A percentile compares a stretch with the other conserved stretches of the same genome.
Evolutionary conservation across 1,140 invertebrate species (phyloP).

Genomic region (Anastatus disparis): DNA sequence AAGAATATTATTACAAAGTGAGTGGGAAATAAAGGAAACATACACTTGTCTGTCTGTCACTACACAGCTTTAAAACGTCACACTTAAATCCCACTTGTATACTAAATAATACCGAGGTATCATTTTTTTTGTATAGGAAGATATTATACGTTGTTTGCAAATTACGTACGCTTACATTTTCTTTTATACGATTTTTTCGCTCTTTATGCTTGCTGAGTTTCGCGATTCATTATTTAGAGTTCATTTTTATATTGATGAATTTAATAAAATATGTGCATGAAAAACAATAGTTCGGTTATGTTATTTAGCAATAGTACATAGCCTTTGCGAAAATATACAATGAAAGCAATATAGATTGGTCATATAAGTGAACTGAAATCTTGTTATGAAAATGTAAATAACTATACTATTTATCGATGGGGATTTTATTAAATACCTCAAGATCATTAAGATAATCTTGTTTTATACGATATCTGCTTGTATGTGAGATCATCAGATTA

Average conservation of each 20-base stretch:
- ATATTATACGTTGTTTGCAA: too few relatives aligned
- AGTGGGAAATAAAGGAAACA: not conserved
- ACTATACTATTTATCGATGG: not conserved
- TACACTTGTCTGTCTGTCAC: constrained; percentile 5
- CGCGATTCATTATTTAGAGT: too few relatives aligned
- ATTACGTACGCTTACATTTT: too few relatives aligned
- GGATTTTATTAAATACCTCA: not conserved
- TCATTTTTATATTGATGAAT: not conserved
- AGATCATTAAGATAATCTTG: constrained; percentile 3
- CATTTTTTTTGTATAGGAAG: too few relatives aligned
- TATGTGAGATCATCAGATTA: not conserved
- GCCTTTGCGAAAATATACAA: not conserved
- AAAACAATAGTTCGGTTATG: not conserved
- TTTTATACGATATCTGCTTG: constrained; percentile 1
- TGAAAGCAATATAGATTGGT: not conserved
- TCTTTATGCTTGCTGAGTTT: too few relatives aligned
- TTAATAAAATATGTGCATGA: constrained; percentile 1
- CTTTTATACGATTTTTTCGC: too few relatives aligned
- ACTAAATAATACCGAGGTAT: constrained; percentile 13
- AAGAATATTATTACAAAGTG: not conserved
- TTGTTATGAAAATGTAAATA: not conserved
- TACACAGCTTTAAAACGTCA: constrained; percentile 30
- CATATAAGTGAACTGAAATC: not conserved
- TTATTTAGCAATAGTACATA: too few relatives aligned
- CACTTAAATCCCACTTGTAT: too few relatives aligned